Evolutionary conservation across 2,113 vertebrate species (phyloP).

Genomic region (Hemibagrus wyckioides): DNA sequence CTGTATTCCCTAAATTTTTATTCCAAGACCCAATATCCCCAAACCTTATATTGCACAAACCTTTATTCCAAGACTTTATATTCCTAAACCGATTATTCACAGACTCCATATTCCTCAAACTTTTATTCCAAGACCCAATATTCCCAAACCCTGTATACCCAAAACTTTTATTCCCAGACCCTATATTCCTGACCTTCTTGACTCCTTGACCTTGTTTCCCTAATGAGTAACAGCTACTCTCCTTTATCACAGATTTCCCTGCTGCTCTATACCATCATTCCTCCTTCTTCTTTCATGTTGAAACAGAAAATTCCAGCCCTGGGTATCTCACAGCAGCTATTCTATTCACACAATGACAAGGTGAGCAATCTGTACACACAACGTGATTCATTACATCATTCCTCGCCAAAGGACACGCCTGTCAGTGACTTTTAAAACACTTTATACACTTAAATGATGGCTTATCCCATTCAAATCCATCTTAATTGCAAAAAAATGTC

Average conservation of each 20-base stretch:
- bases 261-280: neutral
- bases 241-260: neutral
- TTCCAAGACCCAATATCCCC: neutral
- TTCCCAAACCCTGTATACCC: neutral
- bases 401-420: neutral
- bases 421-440: neutral
- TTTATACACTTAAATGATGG: neutral
- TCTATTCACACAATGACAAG: neutral
- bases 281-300: neutral
- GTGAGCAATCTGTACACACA: neutral
- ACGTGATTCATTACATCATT: neutral
- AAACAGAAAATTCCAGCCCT: neutral
- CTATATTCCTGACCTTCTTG: neutral
- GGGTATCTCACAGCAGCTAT: neutral
- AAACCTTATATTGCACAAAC: neutral
- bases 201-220: neutral
- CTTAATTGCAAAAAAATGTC: neutral
- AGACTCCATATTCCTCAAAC: neutral
- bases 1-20: neutral
- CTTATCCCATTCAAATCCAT: neutral
- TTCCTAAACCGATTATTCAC: neutral
- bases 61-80: neutral
- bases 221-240: neutral
- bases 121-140: neutral
- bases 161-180: neutral